Base-by-base conservation (phyloP, 35 echinoderm and acorn worm genomes). In the Holothuria glaberrima region DNA sequence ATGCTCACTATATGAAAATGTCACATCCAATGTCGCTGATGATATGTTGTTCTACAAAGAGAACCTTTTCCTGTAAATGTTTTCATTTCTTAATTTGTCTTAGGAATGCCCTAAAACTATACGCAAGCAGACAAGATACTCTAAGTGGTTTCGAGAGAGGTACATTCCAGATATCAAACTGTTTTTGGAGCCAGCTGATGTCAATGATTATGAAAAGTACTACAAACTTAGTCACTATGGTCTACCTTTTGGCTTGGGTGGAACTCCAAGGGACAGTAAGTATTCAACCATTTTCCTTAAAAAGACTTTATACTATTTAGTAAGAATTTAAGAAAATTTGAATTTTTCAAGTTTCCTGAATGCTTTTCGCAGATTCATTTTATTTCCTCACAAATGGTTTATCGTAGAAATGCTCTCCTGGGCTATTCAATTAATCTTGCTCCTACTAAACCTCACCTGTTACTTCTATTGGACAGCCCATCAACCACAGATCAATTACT, bases 61-160 rank as follows among this genome's bases (percentile, higher is more conserved):
- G n/a, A 1, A 56, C 4, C 30, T 14, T 22, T 63, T 24, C 5
- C 59, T 0, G 12, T 10, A 68, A 60, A 21, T 38, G 14, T 68
- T n/a, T 38, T 62, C 66, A 21, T 86, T 2, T 86, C 35, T 46
- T 84, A 84, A 26, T 22, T 60, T 56, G 52, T 44, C 65, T 36
- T 80, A 98, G 96, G 48, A 88, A 76, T 98, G 96, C 91, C 93
- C 93, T 14, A 98, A 95, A 76, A 98, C 96, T 13, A 83, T 93
- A 27, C 70, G 62, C 22, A 91, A 94, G 38, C 50, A 91, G 16
- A 89, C 96, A 57, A 90, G 92, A 62, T 93, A 94, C 68, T 94
- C 93, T 21, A 90, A 82, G 36, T 98, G 96, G 96, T 98, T 98
- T 59, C 68, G 93, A 25, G 88, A 92, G 33, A 82, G 93, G 12